Percentiles rank a stretch among this genome's conserved stretches.
phyloP scores from a whole-genome alignment of 2,888 invertebrate genomes.

The Agelastica alni region DNA sequence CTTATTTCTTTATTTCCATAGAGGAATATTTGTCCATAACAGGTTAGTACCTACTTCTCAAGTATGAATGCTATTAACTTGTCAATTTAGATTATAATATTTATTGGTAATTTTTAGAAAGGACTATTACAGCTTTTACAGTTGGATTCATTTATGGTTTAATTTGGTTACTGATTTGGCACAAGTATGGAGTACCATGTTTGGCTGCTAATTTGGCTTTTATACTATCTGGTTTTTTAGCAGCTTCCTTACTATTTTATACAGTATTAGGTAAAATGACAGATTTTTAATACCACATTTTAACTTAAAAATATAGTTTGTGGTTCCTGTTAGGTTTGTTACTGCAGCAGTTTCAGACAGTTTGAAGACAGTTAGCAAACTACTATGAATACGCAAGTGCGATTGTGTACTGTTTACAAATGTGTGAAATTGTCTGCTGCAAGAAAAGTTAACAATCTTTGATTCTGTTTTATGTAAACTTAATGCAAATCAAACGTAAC shows the following conservation, averaged over 20 bases:
- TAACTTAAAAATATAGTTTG: too few species aligned
- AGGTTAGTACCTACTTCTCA: conserved; percentile 21
- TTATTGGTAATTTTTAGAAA: conserved; percentile 55
- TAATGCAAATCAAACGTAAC: too few species aligned
- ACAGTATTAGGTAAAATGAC: conserved; percentile 39
- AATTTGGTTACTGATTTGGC: conserved; percentile 67
- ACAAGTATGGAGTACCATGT: conserved; percentile 65
- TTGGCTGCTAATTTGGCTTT: conserved; percentile 64
- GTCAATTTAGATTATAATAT: neutral
- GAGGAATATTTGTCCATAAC: conserved; percentile 27
- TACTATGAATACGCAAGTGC: too few species aligned
- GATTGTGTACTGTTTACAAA: too few species aligned
- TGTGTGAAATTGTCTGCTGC: too few species aligned
- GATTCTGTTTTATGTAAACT: too few species aligned
- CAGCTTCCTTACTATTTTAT: conserved; percentile 56
- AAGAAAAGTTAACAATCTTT: too few species aligned
- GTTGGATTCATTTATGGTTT: conserved; percentile 65
- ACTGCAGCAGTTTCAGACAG: too few species aligned
- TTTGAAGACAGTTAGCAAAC: too few species aligned
- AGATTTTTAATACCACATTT: too few species aligned
- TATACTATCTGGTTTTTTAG: conserved; percentile 65
- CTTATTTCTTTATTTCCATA: conserved; percentile 54
- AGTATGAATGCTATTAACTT: too few species aligned
- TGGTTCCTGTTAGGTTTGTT: too few species aligned
- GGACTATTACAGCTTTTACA: conserved; percentile 58